These are phyloP conservation scores for Loriculus beryllinus DNA, from an alignment of 2,797 vertebrate species.

Conservation along the genomic window DNA sequence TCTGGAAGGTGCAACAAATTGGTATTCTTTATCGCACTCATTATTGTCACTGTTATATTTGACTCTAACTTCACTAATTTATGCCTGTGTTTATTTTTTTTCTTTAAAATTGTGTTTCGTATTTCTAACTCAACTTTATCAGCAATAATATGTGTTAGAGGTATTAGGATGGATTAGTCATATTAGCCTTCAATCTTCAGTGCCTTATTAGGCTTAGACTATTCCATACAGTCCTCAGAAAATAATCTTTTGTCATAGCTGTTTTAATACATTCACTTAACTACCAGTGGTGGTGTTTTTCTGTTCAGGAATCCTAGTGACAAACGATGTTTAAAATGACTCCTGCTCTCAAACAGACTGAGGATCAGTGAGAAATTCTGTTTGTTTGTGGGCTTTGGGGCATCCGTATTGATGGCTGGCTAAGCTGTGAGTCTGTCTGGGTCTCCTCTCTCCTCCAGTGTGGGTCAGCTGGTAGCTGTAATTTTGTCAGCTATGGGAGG, in stretches of 20 bases:
- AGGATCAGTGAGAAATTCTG: neutral
- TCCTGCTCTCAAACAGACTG: neutral
- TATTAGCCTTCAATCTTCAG: neutral
- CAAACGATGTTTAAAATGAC: neutral
- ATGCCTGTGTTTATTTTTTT: neutral
- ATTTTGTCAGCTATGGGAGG: neutral
- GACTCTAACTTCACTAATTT: neutral
- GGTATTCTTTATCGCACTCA: neutral
- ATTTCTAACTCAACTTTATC: neutral
- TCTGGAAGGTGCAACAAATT: neutral
- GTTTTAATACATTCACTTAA: neutral
- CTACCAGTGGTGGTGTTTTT: neutral
- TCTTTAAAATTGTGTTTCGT: neutral
- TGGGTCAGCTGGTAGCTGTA: neutral
- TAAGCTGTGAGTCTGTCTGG: neutral
- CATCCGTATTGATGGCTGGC: accelerated
- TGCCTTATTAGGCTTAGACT: neutral
- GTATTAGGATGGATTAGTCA: neutral
- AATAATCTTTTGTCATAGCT: neutral
- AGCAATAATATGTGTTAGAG: neutral
- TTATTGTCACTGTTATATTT: neutral
- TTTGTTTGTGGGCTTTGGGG: neutral
- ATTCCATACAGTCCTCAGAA: neutral
- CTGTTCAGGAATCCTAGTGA: neutral
- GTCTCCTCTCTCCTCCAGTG: accelerated